Conservation (phyloP, 1,140 invertebrate genomes). For the Pissodes strobi region DNA sequence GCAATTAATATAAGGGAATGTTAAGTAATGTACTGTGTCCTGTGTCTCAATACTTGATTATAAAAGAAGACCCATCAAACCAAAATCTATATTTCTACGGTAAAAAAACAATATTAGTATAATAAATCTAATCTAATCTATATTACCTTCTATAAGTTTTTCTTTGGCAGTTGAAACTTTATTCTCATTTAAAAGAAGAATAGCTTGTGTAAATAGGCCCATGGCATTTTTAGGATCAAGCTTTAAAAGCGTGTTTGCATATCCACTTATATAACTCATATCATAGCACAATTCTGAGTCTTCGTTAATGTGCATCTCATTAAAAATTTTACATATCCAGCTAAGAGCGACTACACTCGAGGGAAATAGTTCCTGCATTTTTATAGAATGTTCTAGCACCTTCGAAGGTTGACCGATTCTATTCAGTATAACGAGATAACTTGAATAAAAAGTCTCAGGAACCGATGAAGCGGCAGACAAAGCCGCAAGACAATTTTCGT, state of each 20-base stretch:
- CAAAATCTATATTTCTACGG: too few relatives aligned
- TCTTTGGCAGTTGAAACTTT: constrained; percentile 63
- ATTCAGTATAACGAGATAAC: constrained; percentile 63
- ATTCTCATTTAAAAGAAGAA: constrained; percentile 59
- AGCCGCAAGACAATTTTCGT: constrained; percentile 20
- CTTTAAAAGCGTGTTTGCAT: constrained; percentile 57
- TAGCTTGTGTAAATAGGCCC: constrained; percentile 64
- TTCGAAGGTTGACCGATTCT: constrained; percentile 55
- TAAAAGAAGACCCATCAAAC: too few relatives aligned
- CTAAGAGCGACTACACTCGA: constrained; percentile 60
- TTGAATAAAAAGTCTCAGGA: constrained; percentile 57
- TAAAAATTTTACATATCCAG: constrained; percentile 67
- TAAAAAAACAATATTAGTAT: too few relatives aligned
- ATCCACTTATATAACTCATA: constrained; percentile 57
- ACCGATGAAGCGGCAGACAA: background rate
- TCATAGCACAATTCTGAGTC: constrained; percentile 51
- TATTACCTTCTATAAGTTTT: constrained; percentile 50
- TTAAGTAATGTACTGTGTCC: too few relatives aligned
- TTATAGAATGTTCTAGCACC: constrained; percentile 58
- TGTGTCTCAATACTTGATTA: too few relatives aligned
- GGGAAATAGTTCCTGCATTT: constrained; percentile 60
- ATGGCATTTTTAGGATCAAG: constrained; percentile 63
- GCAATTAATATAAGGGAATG: too few relatives aligned
- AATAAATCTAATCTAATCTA: too few relatives aligned
- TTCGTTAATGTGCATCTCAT: constrained; percentile 55